Conservation (phyloP, 1,140 invertebrate species). For the Penaeus indicus region DNA sequence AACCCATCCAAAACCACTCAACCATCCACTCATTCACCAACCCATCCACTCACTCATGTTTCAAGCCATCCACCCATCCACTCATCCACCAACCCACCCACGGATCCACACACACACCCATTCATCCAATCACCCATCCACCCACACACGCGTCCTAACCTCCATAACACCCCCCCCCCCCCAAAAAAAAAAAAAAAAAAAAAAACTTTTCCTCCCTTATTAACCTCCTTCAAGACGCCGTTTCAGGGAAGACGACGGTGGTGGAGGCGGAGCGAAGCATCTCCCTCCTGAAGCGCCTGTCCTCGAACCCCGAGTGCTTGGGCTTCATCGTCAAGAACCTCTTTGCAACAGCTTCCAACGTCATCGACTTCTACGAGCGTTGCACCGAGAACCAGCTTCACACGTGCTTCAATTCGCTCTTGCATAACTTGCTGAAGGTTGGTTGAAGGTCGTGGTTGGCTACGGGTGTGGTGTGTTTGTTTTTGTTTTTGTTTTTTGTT, state of each 20-base stretch:
- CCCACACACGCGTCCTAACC: too few relatives aligned
- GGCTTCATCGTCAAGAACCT: conserved; percentile 74
- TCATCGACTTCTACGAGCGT: conserved; percentile 72
- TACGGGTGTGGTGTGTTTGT: too few relatives aligned
- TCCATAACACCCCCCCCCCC: not conserved
- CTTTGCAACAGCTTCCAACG: conserved; percentile 71
- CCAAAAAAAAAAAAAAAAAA: conserved; percentile 5
- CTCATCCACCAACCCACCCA: too few relatives aligned
- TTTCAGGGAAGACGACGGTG: conserved; percentile 47
- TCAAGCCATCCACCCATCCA: too few relatives aligned
- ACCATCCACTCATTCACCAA: too few relatives aligned
- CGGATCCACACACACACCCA: too few relatives aligned
- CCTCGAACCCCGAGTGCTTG: conserved; percentile 76
- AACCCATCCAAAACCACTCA: too few relatives aligned
- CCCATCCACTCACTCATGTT: too few relatives aligned
- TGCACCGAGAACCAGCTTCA: conserved; percentile 72
- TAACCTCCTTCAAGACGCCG: not conserved
- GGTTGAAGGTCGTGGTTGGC: not conserved
- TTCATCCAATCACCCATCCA: too few relatives aligned
- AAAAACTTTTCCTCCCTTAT: not conserved
- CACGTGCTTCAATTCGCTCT: conserved; percentile 72
- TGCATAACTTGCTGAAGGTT: conserved; percentile 75
- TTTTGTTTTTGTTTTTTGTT: too few relatives aligned
- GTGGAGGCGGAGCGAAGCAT: conserved; percentile 72
- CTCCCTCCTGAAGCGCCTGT: conserved; percentile 74